Evolutionary conservation across 1,140 invertebrate species (phyloP), one percentile per base, ranked within the genome.

Genomic region (Vollenhovia emeryi): DNA sequence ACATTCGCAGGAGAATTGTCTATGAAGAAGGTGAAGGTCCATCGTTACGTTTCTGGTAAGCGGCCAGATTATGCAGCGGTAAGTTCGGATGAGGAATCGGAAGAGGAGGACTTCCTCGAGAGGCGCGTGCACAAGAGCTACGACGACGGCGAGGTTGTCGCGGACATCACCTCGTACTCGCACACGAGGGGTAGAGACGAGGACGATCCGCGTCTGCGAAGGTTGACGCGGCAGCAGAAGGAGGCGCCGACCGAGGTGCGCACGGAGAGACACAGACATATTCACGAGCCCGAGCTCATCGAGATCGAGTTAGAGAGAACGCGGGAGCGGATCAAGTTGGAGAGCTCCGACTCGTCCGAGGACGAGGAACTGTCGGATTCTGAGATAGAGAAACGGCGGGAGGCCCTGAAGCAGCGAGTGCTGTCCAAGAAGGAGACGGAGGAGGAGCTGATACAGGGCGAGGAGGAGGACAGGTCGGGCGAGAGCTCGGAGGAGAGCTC

Each of bases 21-120:
- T 90, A 99, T 99, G 98, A 97, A 99, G 96, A 99, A 99, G 94
- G 98, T 99, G 2, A 99, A 99, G 95, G 98, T 99, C 0, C 98
- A 98, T 90, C 96, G 98, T 76, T 99, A 99, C 93, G 98, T 99
- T 71, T 98, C 98, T 45, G 98, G 98, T 59, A 99, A 99, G 95
- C 96, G 98, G 79, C 98, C 98, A n/a, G 98, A 98, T 93, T 99
- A 99, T 95, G 98, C 98, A 27, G 97, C 97, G 86, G 96, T 96
- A 30, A 97, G 96, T 75, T 98, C 97, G 52, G 97, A 98, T 76
- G 98, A 98, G 87, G 98, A 98, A 82, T 97, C 97, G 7, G 98
- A 98, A 68, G 96, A 96, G 36, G 98, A 98, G 90, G 98, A 98
- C 91, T 98, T 98, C 91, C 95, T 98, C 86, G 97, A 98, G 33